These are phyloP conservation scores for Phyllotis vaccarum DNA, from an alignment of 2,797 vertebrate species.

Conservation along the genomic window DNA sequence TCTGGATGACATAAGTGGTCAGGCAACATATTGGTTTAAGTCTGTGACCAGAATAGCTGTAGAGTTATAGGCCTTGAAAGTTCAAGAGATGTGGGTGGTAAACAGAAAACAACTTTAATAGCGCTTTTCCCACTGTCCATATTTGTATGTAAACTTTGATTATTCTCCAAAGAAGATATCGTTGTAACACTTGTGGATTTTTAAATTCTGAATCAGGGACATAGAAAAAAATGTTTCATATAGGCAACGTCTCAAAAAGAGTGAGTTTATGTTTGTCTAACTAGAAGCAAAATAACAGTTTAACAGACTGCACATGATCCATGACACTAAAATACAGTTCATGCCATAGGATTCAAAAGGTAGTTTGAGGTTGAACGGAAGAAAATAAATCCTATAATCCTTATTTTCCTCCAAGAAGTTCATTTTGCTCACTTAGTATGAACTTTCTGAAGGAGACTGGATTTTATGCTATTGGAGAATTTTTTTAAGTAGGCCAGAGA, in stretches of 20 bases:
- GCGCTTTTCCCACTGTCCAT: not conserved
- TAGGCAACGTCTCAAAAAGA: not conserved
- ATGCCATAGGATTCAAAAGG: not conserved
- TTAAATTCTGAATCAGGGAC: not conserved
- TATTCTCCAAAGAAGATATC: not conserved
- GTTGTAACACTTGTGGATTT: not conserved
- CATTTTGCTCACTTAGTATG: not conserved
- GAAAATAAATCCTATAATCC: not conserved
- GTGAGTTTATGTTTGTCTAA: not conserved
- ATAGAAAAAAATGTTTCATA: not conserved
- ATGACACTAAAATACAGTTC: not conserved
- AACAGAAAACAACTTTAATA: too few species aligned
- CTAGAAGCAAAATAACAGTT: not conserved
- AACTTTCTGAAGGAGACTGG: not conserved
- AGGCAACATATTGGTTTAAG: not conserved
- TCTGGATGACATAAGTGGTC: not conserved
- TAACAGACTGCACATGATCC: not conserved
- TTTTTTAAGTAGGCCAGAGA: not conserved
- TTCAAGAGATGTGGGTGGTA: not conserved
- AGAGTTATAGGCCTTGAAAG: too few species aligned
- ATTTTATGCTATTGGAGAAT: not conserved
- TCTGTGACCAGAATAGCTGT: not conserved
- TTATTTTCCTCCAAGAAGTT: not conserved
- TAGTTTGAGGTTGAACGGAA: not conserved
- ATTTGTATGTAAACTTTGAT: not conserved